Percentiles rank a stretch among this genome's conserved stretches.
phyloP scores from a whole-genome alignment of 2,113 vertebrate genomes.

The Mustela lutreola region DNA sequence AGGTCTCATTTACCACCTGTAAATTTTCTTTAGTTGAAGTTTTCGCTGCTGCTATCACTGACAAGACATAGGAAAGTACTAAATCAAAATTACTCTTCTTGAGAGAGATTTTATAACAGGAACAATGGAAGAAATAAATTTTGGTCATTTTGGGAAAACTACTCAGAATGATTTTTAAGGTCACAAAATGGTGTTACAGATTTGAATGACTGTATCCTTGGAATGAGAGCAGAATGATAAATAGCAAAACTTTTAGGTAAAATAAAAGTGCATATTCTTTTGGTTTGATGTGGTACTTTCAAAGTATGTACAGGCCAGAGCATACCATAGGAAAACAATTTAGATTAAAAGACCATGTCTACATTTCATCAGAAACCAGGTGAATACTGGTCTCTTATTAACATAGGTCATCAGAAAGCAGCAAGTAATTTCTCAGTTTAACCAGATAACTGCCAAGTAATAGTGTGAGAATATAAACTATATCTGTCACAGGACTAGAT shows the following conservation, averaged over 20 bases:
- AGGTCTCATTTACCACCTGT: constrained; percentile 32
- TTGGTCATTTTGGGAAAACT: constrained; percentile 52
- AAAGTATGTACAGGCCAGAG: not conserved
- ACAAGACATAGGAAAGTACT: not conserved
- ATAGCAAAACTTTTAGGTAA: not conserved
- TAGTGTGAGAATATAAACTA: not conserved
- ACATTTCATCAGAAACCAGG: not conserved
- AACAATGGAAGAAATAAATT: constrained; percentile 63
- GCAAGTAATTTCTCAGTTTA: not conserved
- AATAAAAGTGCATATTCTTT: not conserved
- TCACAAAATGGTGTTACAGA: not conserved
- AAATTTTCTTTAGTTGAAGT: constrained; percentile 63
- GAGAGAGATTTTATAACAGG: constrained; percentile 49
- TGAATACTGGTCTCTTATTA: not conserved
- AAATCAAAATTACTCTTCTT: constrained; percentile 43
- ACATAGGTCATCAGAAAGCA: not conserved
- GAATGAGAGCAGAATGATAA: constrained; percentile 26
- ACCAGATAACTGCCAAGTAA: not conserved
- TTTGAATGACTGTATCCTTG: not conserved
- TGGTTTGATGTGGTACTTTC: not conserved
- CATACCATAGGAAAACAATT: not conserved
- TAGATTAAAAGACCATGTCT: not conserved
- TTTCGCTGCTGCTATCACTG: constrained; percentile 38
- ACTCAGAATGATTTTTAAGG: constrained; percentile 15
- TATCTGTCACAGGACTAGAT: not conserved